phyloP scores from a whole-genome alignment of 2,888 invertebrate genomes.

The Cheilosia vernalis region DNA sequence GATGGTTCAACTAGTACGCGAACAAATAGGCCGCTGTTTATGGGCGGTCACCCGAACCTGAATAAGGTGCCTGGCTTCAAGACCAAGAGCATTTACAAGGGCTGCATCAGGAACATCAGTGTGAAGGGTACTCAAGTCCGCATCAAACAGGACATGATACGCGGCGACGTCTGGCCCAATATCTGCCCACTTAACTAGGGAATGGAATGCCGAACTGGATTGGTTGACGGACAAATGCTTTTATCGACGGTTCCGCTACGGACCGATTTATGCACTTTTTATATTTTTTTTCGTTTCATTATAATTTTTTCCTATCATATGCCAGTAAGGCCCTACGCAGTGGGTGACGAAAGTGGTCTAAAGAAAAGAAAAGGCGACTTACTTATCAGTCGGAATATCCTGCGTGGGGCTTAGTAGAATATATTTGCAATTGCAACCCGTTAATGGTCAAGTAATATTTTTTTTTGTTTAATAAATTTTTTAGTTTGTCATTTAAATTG shows the following conservation, averaged over 20 bases:
- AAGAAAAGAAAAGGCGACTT: background rate
- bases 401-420: background rate
- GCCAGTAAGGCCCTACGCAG: constrained; percentile 42
- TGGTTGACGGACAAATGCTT: constrained; percentile 8
- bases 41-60: constrained; percentile 92
- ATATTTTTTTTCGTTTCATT: constrained; percentile 1
- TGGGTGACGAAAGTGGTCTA: background rate
- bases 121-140: constrained; percentile 85
- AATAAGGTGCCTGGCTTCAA: constrained; percentile 86
- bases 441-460: background rate
- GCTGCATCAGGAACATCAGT: constrained; percentile 90
- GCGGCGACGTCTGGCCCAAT: constrained; percentile 90
- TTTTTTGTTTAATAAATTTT: constrained; percentile 43
- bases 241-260: background rate
- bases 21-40: constrained; percentile 93
- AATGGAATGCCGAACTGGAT: background rate
- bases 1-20: constrained; percentile 88
- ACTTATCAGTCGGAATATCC: no score
- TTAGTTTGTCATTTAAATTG: constrained; percentile 21
- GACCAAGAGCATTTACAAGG: constrained; percentile 89
- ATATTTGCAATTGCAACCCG: constrained; percentile 18
- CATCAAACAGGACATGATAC: constrained; percentile 86
- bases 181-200: constrained; percentile 90
- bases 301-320: constrained; percentile 12
- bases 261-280: background rate